phyloP scores from a whole-genome alignment of 2,113 vertebrate species.

The Corythornis cristatus region DNA sequence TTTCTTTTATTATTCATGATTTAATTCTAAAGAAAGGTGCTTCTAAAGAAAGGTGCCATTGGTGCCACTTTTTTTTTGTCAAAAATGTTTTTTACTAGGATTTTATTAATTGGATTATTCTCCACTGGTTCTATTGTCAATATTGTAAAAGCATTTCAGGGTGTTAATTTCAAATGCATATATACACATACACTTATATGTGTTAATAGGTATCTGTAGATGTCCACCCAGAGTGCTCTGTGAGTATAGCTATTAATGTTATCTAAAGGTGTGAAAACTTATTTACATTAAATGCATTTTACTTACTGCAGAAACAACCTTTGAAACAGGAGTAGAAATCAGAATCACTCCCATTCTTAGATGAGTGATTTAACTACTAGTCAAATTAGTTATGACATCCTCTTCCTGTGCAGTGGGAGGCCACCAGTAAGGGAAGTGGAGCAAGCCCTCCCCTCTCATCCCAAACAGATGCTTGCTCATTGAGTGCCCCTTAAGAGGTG shows the following conservation, averaged over 20 bases:
- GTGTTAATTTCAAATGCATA: not conserved
- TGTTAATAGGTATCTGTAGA: not conserved
- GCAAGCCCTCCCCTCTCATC: not conserved
- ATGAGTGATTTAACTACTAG: slow-evolving; percentile 16
- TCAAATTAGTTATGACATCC: slow-evolving; percentile 1
- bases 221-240: not conserved
- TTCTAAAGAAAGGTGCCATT: not conserved
- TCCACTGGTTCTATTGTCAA: not conserved
- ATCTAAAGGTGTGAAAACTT: not conserved
- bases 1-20: too few species aligned
- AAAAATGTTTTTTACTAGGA: not conserved
- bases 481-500: not conserved
- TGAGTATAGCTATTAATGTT: not conserved
- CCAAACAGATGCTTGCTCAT: slow-evolving; percentile 33
- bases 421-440: not conserved
- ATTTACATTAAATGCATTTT: not conserved
- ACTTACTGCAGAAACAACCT: not conserved
- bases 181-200: not conserved
- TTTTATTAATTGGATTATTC: not conserved
- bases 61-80: not conserved
- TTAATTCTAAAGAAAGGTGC: not conserved
- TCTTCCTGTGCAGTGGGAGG: not conserved
- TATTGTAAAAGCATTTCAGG: not conserved
- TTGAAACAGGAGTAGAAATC: not conserved
- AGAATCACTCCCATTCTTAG: not conserved